Conservation (phyloP, 2,797 vertebrate species). For the Phylloscopus collybita region DNA sequence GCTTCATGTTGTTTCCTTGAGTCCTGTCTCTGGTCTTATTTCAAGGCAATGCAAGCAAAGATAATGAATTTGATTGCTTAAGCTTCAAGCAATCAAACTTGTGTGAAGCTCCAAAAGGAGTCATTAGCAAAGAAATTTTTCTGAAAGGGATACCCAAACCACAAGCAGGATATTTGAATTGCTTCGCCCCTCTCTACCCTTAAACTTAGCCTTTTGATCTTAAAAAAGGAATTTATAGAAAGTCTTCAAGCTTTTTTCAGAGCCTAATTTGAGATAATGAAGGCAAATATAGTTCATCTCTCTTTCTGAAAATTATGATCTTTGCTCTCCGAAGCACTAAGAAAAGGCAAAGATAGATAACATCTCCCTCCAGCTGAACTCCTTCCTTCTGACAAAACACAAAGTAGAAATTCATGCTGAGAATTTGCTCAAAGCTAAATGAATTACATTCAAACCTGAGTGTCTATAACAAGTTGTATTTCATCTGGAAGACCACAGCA, state of each 20-base stretch:
- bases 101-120: neutral
- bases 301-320: neutral
- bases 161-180: neutral
- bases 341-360: neutral
- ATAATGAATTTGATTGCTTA: neutral
- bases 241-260: neutral
- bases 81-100: neutral
- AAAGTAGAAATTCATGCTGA: neutral
- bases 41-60: neutral
- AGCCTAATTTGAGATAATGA: neutral
- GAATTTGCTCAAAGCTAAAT: neutral
- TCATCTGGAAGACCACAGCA: neutral
- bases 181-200: neutral
- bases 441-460: neutral
- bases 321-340: neutral
- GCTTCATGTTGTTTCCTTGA: neutral
- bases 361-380: neutral
- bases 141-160: neutral
- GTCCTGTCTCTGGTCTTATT: neutral
- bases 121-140: neutral
- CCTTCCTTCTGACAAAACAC: neutral
- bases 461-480: neutral
- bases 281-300: neutral
- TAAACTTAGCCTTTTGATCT: neutral
- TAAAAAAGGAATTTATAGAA: neutral